phyloP scores from a whole-genome alignment of 2,888 invertebrate species.

The Nomada goodeniana region DNA sequence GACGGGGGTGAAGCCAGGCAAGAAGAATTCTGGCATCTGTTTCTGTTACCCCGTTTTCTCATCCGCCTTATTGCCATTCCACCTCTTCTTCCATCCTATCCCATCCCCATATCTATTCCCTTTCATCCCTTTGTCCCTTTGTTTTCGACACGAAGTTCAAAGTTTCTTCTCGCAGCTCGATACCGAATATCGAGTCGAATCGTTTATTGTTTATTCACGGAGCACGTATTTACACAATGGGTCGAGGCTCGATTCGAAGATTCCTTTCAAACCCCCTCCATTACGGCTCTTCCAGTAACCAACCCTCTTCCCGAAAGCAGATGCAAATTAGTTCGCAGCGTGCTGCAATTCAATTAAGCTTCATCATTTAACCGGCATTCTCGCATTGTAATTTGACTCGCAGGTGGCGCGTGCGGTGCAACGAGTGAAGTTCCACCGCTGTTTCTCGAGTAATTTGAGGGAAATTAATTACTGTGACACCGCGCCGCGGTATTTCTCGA shows the following conservation, averaged over 20 bases:
- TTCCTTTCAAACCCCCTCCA: background rate
- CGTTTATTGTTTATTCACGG: slow-evolving; percentile 27
- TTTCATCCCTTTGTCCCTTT: slow-evolving; percentile 38
- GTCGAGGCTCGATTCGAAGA: background rate
- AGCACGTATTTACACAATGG: background rate
- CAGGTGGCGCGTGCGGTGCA: slow-evolving; percentile 36
- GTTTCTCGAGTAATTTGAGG: slow-evolving; percentile 61
- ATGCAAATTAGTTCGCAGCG: slow-evolving; percentile 46
- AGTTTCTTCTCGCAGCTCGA: slow-evolving; percentile 38
- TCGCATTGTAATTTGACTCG: slow-evolving; percentile 58
- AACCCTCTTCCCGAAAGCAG: background rate
- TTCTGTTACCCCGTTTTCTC: slow-evolving; percentile 79
- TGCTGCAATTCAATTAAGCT: slow-evolving; percentile 47
- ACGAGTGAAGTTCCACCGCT: slow-evolving; percentile 41
- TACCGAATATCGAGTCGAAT: slow-evolving; percentile 31
- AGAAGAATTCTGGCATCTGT: slow-evolving; percentile 78
- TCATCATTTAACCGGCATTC: slow-evolving; percentile 53
- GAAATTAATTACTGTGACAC: slow-evolving; percentile 60
- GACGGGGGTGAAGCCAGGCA: slow-evolving; percentile 74
- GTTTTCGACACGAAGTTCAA: slow-evolving; percentile 40
- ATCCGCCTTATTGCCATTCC: slow-evolving; percentile 78
- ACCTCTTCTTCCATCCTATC: slow-evolving; percentile 44
- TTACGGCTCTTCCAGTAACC: background rate
- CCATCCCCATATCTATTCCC: background rate
- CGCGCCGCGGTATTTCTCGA: slow-evolving; percentile 33